phyloP scores from a whole-genome alignment of 2,797 vertebrate species.

The Argentina silus region DNA sequence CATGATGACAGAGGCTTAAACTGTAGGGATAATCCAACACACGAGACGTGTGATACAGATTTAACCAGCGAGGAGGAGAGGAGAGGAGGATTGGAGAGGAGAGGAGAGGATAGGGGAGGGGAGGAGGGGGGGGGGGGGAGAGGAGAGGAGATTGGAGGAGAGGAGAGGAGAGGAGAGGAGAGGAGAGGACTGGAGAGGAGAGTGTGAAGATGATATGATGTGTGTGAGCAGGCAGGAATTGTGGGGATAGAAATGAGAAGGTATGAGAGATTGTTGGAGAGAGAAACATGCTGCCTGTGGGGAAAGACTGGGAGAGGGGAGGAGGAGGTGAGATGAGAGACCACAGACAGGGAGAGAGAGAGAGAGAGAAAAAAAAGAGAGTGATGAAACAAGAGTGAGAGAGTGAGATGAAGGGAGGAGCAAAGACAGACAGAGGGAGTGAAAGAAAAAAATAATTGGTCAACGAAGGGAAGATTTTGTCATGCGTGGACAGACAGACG shows the following conservation, averaged over 20 bases:
- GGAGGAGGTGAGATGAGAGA: not conserved
- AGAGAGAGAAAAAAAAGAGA: not conserved
- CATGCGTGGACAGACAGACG: constrained; percentile 47
- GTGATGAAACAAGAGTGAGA: not conserved
- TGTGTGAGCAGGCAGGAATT: no score
- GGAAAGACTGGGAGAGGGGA: not conserved
- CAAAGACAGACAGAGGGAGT: constrained; percentile 29
- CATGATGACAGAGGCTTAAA: constrained; percentile 68
- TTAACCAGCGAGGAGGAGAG: constrained; percentile 8
- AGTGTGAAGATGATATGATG: not conserved
- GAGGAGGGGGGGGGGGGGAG: not conserved
- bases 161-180: not conserved
- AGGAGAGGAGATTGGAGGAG: constrained; percentile 1
- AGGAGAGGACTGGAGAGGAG: not conserved
- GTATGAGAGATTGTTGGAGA: no score
- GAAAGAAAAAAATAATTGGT: not conserved
- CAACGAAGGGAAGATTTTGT: no score
- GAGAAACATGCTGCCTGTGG: not conserved
- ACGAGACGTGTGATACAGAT: constrained; percentile 30
- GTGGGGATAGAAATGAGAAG: no score
- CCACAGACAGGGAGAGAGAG: not conserved
- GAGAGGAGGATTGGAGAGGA: constrained; percentile 33
- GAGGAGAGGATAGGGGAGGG: constrained; percentile 8
- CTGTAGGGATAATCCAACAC: constrained; percentile 68
- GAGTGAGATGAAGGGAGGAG: not conserved